These are phyloP conservation scores for Limanda limanda DNA, from an alignment of 2,113 vertebrate genomes.

Conservation along the genomic window DNA sequence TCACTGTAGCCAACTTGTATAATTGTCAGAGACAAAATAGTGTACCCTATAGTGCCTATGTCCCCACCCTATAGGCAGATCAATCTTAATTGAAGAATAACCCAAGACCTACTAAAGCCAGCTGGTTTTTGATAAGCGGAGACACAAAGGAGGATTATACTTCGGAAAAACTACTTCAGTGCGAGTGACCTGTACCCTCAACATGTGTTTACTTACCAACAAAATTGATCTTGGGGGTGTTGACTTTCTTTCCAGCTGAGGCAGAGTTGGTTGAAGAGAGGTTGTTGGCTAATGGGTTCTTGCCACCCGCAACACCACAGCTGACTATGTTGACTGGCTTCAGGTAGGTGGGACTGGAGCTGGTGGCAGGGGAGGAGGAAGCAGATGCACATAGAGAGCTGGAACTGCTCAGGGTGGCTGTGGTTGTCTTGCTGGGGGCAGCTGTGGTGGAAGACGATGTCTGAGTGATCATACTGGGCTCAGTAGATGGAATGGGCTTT, in stretches of 20 bases:
- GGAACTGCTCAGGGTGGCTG: constrained; percentile 84
- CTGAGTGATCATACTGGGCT: constrained; percentile 95
- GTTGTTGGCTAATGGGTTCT: constrained; percentile 50
- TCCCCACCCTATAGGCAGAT: too few species aligned
- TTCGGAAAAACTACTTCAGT: too few species aligned
- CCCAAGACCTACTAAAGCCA: background rate
- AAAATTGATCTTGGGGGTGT: constrained; percentile 97
- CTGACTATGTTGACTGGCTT: constrained; percentile 83
- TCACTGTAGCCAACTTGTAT: too few species aligned
- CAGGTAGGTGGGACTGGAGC: constrained; percentile 73
- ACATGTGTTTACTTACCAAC: constrained; percentile 84
- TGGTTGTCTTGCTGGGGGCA: constrained; percentile 86
- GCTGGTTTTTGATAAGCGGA: too few species aligned
- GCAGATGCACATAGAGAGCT: constrained; percentile 75
- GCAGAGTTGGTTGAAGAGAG: constrained; percentile 76
- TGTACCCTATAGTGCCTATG: too few species aligned
- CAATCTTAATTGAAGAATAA: too few species aligned
- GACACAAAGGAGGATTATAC: too few species aligned
- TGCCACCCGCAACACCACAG: constrained; percentile 76
- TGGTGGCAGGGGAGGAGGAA: constrained; percentile 69
- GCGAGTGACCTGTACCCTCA: background rate
- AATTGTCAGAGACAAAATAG: too few species aligned
- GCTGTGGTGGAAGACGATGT: constrained; percentile 86
- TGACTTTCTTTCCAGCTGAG: constrained; percentile 89
- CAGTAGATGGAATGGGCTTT: constrained; percentile 97